Evolutionary conservation across 2,888 invertebrate species (phyloP).

Genomic region (Eristalinus sepulchralis): DNA sequence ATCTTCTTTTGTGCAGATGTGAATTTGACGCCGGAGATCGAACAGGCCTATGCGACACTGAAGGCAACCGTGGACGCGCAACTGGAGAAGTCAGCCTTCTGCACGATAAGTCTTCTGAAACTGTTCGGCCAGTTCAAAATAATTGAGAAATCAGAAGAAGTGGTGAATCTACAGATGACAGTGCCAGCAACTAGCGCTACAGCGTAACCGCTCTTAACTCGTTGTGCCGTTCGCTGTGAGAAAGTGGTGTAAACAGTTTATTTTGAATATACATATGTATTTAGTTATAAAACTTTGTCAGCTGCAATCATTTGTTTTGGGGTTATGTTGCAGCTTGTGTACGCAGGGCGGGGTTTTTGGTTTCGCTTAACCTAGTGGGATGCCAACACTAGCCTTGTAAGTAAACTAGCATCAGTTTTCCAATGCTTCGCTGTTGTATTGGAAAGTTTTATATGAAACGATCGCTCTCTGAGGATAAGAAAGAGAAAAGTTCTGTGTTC

Average conservation of each 20-base stretch:
- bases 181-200: constrained; percentile 69
- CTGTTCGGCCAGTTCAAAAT: constrained; percentile 76
- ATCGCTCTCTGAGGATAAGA: too few species aligned
- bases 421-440: too few species aligned
- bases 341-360: too few species aligned
- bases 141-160: constrained; percentile 71
- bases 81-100: constrained; percentile 86
- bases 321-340: too few species aligned
- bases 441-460: too few species aligned
- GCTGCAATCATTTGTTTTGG: too few species aligned
- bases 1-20: constrained; percentile 80
- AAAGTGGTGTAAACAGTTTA: background rate
- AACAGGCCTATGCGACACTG: constrained; percentile 84
- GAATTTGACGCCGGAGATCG: constrained; percentile 81
- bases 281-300: background rate
- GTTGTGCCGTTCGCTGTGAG: background rate
- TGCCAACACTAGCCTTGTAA: too few species aligned
- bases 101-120: constrained; percentile 84
- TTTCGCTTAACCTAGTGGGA: too few species aligned
- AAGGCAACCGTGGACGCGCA: constrained; percentile 86
- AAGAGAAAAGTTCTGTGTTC: too few species aligned
- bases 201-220: constrained; percentile 32
- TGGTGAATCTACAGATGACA: constrained; percentile 68
- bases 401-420: too few species aligned
- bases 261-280: background rate